These are phyloP conservation scores for Norana najaformis DNA, from an alignment of 2,888 invertebrate species.

Conservation along the genomic window DNA sequence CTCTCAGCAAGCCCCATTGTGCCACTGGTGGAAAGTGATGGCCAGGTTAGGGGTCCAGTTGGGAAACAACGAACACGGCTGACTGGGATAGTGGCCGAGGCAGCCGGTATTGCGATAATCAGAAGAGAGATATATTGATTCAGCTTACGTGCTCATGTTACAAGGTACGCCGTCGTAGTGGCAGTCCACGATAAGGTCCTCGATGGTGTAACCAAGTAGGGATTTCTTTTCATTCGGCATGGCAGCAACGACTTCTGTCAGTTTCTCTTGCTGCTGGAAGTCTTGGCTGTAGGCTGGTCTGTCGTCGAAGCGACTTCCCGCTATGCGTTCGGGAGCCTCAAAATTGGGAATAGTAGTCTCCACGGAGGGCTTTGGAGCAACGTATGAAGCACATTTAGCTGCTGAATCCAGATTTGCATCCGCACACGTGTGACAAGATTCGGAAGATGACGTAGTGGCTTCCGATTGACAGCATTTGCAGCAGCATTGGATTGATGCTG, in stretches of 20 bases:
- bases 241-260: slow-evolving; percentile 25
- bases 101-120: too few relatives aligned
- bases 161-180: slow-evolving; percentile 29
- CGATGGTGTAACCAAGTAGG: slow-evolving; percentile 26
- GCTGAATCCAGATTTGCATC: background rate
- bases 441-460: background rate
- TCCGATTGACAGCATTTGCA: slow-evolving; percentile 19
- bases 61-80: too few relatives aligned
- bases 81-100: too few relatives aligned
- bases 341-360: background rate
- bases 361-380: background rate
- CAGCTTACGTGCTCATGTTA: slow-evolving; percentile 21
- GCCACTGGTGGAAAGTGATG: too few relatives aligned
- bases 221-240: slow-evolving; percentile 16
- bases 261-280: background rate
- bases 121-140: too few relatives aligned
- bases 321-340: background rate
- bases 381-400: background rate
- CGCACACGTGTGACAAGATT: background rate
- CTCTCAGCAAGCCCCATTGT: too few relatives aligned
- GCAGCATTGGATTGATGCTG: slow-evolving; percentile 15
- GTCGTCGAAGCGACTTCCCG: slow-evolving; percentile 10
- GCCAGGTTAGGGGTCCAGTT: too few relatives aligned
- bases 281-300: background rate
- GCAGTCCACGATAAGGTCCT: slow-evolving; percentile 36